These are phyloP conservation scores for Alsophila aescularia DNA, from an alignment of 2,888 invertebrate genomes.

Conservation along the genomic window DNA sequence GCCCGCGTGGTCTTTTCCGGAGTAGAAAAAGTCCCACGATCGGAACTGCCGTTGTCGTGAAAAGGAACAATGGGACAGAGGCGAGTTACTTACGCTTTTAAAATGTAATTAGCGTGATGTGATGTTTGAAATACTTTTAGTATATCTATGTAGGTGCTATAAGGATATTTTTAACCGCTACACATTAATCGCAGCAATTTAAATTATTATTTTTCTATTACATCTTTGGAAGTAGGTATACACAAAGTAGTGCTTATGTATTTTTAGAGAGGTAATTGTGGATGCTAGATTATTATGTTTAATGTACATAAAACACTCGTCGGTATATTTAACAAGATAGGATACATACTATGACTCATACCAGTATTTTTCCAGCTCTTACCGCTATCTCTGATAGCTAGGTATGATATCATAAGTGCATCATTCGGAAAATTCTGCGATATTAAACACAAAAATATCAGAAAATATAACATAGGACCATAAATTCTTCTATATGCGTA, in stretches of 20 bases:
- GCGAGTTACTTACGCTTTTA: no score
- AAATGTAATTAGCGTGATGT: no score
- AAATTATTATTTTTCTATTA: no score
- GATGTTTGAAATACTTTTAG: no score
- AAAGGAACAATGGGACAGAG: no score
- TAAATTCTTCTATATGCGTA: not conserved
- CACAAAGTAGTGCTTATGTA: not conserved
- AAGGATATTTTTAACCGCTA: no score
- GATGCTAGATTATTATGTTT: not conserved
- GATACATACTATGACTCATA: slow-evolving; percentile 9
- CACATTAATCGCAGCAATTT: no score
- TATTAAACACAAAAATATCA: not conserved
- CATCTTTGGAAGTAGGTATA: not conserved
- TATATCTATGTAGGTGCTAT: no score
- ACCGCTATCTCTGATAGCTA: slow-evolving; percentile 16
- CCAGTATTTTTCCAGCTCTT: slow-evolving; percentile 11
- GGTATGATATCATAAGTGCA: slow-evolving; percentile 15
- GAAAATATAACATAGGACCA: not conserved
- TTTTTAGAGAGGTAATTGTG: not conserved
- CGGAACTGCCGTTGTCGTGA: no score
- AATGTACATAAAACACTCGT: not conserved
- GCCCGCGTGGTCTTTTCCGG: no score
- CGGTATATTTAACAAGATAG: slow-evolving; percentile 5
- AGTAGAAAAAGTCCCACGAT: no score
- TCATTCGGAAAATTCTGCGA: slow-evolving; percentile 8